These are phyloP conservation scores for Nasua narica DNA, from an alignment of 2,797 vertebrate species.

Conservation along the genomic window DNA sequence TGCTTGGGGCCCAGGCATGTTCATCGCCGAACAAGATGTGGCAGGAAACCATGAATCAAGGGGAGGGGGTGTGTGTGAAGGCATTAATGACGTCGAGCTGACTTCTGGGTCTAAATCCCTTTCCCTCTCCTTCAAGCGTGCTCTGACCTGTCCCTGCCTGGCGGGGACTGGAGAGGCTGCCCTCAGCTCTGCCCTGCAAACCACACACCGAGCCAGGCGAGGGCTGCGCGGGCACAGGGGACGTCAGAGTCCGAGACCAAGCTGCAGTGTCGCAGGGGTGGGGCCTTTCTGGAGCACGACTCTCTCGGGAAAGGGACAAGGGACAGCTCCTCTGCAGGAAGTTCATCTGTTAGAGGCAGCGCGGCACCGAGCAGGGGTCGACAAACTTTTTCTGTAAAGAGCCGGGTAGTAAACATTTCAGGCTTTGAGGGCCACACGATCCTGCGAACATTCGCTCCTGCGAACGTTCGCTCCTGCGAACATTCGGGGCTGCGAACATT, in stretches of 20 bases:
- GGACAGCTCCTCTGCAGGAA: background rate
- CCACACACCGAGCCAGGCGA: background rate
- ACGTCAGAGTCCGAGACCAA: background rate
- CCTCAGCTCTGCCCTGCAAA: background rate
- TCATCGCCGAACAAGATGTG: constrained; percentile 62
- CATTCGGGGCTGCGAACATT: background rate
- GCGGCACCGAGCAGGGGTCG: background rate
- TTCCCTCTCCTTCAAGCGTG: constrained; percentile 48
- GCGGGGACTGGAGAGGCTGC: background rate
- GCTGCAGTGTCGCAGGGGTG: background rate
- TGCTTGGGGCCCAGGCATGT: constrained; percentile 44
- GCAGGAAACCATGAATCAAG: constrained; percentile 65
- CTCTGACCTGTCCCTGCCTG: constrained; percentile 42
- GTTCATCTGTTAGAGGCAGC: background rate
- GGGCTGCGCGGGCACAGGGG: background rate
- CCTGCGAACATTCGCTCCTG: too few relatives aligned
- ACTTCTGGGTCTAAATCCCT: constrained; percentile 57
- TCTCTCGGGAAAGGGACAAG: background rate
- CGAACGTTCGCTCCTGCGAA: too few relatives aligned
- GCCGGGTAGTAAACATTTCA: background rate
- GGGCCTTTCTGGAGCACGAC: background rate
- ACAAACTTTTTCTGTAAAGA: background rate
- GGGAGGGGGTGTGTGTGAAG: background rate
- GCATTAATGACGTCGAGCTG: constrained; percentile 5
- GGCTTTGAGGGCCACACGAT: background rate